Conservation (phyloP, 2,888 invertebrate genomes). For the Drosophila niveifrons region DNA sequence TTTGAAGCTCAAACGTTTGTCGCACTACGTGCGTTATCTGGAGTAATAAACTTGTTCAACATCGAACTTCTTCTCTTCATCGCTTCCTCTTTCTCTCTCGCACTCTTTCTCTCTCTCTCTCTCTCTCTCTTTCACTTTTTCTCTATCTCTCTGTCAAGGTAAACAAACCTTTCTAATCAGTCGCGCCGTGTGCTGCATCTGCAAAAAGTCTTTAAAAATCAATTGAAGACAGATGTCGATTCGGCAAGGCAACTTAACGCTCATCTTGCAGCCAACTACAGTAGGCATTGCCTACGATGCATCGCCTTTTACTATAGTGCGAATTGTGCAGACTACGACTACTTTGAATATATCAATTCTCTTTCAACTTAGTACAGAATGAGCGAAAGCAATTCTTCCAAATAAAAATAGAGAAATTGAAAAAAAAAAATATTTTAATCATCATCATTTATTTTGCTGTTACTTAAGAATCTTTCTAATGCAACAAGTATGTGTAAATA, state of each 20-base stretch:
- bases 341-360: neutral
- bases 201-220: slow-evolving; percentile 16
- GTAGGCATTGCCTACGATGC: neutral
- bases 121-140: neutral
- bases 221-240: slow-evolving; percentile 22
- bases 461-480: too few relatives aligned
- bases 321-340: too few relatives aligned
- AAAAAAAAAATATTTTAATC: too few relatives aligned
- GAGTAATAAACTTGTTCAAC: slow-evolving; percentile 22
- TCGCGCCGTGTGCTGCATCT: neutral
- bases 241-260: slow-evolving; percentile 20
- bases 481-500: too few relatives aligned
- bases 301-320: neutral
- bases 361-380: too few relatives aligned
- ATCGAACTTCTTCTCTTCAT: slow-evolving; percentile 1
- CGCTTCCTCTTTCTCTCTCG: neutral
- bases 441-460: too few relatives aligned
- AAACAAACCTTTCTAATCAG: slow-evolving; percentile 19
- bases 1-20: too few relatives aligned
- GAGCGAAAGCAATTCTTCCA: too few relatives aligned
- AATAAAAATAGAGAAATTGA: too few relatives aligned
- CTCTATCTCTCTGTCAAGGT: neutral
- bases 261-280: slow-evolving; percentile 18
- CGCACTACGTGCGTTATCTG: slow-evolving; percentile 4
- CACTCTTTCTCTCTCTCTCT: neutral